Evolutionary conservation across 2,113 vertebrate species (phyloP).

Genomic region (Spea multiplicata): DNA sequence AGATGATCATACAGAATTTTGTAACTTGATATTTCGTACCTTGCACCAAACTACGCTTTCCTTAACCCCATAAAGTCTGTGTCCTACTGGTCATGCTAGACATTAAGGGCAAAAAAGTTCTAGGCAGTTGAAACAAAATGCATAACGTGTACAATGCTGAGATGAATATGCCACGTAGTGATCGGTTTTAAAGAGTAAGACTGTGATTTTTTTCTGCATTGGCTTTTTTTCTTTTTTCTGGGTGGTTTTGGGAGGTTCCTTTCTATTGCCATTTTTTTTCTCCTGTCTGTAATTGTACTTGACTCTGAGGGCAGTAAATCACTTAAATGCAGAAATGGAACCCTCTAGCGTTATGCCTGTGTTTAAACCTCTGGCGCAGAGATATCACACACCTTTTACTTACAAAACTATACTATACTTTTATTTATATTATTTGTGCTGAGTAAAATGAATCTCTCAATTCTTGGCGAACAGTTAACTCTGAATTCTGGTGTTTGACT

Average conservation of each 20-base stretch:
- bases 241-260: constrained; percentile 71
- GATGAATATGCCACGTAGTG: constrained; percentile 68
- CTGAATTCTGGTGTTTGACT: too few species aligned
- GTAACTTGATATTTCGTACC: too few species aligned
- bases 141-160: background rate
- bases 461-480: too few species aligned
- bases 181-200: constrained; percentile 58
- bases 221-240: constrained; percentile 49
- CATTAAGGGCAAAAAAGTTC: background rate
- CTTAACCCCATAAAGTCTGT: too few species aligned
- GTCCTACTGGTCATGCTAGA: too few species aligned
- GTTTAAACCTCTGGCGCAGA: background rate
- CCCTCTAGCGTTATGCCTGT: constrained; percentile 68
- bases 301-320: constrained; percentile 31
- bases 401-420: too few species aligned
- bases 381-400: too few species aligned
- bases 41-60: too few species aligned
- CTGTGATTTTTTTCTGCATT: constrained; percentile 61
- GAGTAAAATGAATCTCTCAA: too few species aligned
- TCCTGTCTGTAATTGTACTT: constrained; percentile 56
- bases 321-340: constrained; percentile 56
- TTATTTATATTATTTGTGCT: too few species aligned
- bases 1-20: too few species aligned
- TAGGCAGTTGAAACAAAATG: background rate
- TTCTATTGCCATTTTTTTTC: constrained; percentile 53